Base-by-base conservation (phyloP, 2,113 vertebrate species). In the Kryptolebias marmoratus region DNA sequence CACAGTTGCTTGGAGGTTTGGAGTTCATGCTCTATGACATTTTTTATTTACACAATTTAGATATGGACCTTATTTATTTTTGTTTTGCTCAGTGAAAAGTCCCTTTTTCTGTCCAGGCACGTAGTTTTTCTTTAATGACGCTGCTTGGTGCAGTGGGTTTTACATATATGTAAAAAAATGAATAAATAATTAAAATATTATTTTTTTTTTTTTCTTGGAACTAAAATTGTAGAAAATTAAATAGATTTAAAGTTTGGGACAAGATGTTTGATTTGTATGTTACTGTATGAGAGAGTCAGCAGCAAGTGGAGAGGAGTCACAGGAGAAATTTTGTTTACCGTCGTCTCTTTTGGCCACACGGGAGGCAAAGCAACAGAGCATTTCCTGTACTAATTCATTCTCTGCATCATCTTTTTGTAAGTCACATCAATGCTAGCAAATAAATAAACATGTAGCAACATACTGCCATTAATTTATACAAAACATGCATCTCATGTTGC, bases 341-440 rank as follows among this genome's bases (percentile, higher is more conserved):
- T 70, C 74, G 76, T 87, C 82, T 87, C 88, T 93, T 85, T 87
- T 88, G 91, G 85, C 91, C 92, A 92, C 89, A 93, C 87, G 87
- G 90, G 84, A 77, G 77, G 87, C 85, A 91, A 81, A 89, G 83
- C 79, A 80, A 87, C 86, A 88, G 87, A 91, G 86, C 88, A 90
- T 92, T 94, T 94, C 93, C 93, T 93, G 88, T 84, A 73, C 87
- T 91, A 85, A 93, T 90, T 89, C 89, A 88, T 90, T 80, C 82
- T 76, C 65, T 66, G 53, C 78, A 78, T 55, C 66, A 63, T 84
- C 80, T 72, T 90, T 88, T 86, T 89, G 77, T 81, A 90, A 89
- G 89, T 87, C 63, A 80, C 81, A 66, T 81, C 88, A 73, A 82
- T 77, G 81, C 82, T 82, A 88, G 62, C 71, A 82, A 79, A 86